phyloP scores from a whole-genome alignment of 1,140 invertebrate genomes.

The Papilio glaucus region DNA sequence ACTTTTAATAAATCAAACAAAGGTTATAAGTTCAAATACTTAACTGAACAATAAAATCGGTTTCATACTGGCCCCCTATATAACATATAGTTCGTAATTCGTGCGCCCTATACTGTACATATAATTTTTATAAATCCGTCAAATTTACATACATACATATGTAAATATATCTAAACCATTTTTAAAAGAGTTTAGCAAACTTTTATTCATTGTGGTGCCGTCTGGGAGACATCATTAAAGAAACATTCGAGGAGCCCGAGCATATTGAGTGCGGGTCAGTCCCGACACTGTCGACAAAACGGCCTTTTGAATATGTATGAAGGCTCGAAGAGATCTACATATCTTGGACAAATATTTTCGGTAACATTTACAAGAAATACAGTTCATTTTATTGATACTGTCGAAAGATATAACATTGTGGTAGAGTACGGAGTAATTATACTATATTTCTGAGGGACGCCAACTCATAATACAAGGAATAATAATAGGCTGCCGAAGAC shows the following conservation, averaged over 20 bases:
- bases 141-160: background rate
- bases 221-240: slow-evolving; percentile 23
- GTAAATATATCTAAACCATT: background rate
- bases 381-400: slow-evolving; percentile 2
- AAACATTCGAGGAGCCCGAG: background rate
- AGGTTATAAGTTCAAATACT: too few relatives aligned
- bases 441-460: too few relatives aligned
- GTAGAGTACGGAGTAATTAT: too few relatives aligned
- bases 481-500: too few relatives aligned
- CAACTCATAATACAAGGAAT: too few relatives aligned
- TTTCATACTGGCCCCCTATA: too few relatives aligned
- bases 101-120: too few relatives aligned
- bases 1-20: too few relatives aligned
- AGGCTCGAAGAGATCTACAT: background rate
- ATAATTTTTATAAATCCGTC: too few relatives aligned
- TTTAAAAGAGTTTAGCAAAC: slow-evolving; percentile 15
- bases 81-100: too few relatives aligned
- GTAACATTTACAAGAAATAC: slow-evolving; percentile 6
- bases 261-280: background rate
- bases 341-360: slow-evolving; percentile 21
- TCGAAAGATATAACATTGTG: background rate
- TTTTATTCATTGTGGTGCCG: background rate
- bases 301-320: slow-evolving; percentile 16
- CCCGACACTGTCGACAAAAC: slow-evolving; percentile 8
- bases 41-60: too few relatives aligned